phyloP scores from a whole-genome alignment of 2,888 invertebrate genomes.

The Parelbella ahira region DNA sequence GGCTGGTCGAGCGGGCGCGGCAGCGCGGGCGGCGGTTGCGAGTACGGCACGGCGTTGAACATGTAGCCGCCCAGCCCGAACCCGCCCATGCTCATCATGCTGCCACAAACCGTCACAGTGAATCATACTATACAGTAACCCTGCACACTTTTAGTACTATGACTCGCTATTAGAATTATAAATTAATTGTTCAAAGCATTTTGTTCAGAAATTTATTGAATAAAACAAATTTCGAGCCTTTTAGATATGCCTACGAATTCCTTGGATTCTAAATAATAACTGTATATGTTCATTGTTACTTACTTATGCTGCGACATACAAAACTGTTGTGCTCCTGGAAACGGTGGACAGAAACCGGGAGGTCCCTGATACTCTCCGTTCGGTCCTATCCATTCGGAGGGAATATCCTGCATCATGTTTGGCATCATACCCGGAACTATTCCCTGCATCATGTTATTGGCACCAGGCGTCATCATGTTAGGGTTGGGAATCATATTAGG shows the following conservation, averaged over 20 bases:
- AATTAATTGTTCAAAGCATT: too few relatives aligned
- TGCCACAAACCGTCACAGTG: constrained; percentile 29
- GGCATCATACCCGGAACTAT: constrained; percentile 34
- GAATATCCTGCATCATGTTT: constrained; percentile 41
- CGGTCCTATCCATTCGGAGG: constrained; percentile 51
- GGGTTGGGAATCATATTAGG: constrained; percentile 35
- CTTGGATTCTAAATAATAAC: too few relatives aligned
- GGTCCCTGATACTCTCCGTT: constrained; percentile 48
- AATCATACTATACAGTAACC: too few relatives aligned
- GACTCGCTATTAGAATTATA: too few relatives aligned
- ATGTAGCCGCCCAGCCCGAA: constrained; percentile 67
- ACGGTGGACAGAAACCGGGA: constrained; percentile 56
- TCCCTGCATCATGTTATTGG: constrained; percentile 33
- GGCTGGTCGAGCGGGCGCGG: constrained; percentile 13
- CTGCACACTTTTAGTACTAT: too few relatives aligned
- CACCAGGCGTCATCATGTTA: constrained; percentile 27
- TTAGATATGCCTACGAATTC: too few relatives aligned
- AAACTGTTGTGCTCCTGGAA: constrained; percentile 51
- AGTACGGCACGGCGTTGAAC: constrained; percentile 46
- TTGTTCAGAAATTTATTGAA: too few relatives aligned
- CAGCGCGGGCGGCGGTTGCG: constrained; percentile 30
- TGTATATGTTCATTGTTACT: too few relatives aligned
- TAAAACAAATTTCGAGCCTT: too few relatives aligned
- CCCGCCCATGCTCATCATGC: constrained; percentile 51
- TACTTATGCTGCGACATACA: constrained; percentile 71